Conservation (phyloP, 2,888 invertebrate species). For the Sericinus montela region DNA sequence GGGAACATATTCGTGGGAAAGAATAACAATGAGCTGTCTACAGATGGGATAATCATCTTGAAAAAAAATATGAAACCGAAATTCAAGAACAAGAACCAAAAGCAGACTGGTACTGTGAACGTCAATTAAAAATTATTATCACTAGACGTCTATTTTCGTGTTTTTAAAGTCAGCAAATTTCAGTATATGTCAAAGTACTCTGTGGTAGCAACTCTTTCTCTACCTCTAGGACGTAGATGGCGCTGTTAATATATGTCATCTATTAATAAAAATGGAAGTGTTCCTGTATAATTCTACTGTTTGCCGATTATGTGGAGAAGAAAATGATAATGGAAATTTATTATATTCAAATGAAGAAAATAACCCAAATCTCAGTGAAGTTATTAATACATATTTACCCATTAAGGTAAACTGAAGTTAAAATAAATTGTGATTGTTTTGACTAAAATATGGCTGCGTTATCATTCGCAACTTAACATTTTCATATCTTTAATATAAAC, state of each 20-base stretch:
- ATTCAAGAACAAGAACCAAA: no score
- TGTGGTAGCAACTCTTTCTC: conserved; percentile 1
- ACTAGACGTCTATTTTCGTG: no score
- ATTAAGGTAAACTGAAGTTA: conserved; percentile 79
- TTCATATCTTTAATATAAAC: conserved; percentile 38
- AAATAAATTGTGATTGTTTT: conserved; percentile 65
- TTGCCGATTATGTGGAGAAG: conserved; percentile 88
- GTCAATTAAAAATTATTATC: no score
- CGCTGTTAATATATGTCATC: conserved; percentile 45
- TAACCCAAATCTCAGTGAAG: conserved; percentile 80
- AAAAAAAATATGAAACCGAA: no score
- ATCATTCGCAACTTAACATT: conserved; percentile 38
- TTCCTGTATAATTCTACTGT: conserved; percentile 83
- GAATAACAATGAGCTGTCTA: no score
- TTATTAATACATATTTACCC: conserved; percentile 87
- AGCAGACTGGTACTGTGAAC: no score
- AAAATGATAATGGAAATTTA: conserved; percentile 83
- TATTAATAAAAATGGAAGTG: conserved; percentile 59
- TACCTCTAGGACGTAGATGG: conserved; percentile 61
- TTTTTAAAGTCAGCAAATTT: no score
- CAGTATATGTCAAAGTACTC: no score
- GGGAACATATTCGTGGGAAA: no score
- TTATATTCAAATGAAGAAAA: conserved; percentile 80
- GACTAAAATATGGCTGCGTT: conserved; percentile 67
- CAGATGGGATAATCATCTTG: no score